Evolutionary conservation across 2,888 invertebrate species (phyloP).

Genomic region (Eilema depressum): DNA sequence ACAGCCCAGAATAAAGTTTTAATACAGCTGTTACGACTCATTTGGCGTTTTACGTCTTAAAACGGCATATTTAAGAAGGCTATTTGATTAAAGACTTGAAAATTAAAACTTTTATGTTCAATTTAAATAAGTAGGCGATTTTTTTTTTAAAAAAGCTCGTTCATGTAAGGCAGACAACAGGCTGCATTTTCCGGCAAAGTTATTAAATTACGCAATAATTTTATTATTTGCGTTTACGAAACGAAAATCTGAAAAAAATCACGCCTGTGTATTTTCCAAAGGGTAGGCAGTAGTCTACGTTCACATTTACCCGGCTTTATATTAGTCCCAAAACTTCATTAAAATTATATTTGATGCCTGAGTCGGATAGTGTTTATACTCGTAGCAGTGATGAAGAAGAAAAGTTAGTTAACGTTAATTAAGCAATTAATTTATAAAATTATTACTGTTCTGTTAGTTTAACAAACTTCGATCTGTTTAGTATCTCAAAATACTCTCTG

Average conservation of each 20-base stretch:
- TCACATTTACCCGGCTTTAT: too few relatives aligned
- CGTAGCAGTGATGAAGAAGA: too few relatives aligned
- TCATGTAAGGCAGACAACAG: too few relatives aligned
- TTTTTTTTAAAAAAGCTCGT: too few relatives aligned
- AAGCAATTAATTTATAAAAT: neutral
- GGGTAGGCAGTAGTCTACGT: too few relatives aligned
- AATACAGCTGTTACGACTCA: slow-evolving; percentile 27
- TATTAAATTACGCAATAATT: neutral
- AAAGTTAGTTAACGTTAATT: too few relatives aligned
- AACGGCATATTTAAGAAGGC: neutral
- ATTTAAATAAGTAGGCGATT: neutral
- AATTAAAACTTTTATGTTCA: neutral
- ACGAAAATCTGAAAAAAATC: neutral
- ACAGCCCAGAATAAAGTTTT: slow-evolving; percentile 25
- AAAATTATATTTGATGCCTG: too few relatives aligned
- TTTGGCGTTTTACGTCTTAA: slow-evolving; percentile 22
- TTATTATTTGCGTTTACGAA: neutral
- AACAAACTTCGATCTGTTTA: slow-evolving; percentile 59
- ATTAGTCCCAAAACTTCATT: too few relatives aligned
- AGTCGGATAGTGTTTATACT: too few relatives aligned
- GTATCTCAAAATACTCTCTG: slow-evolving; percentile 66
- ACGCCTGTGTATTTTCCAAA: too few relatives aligned
- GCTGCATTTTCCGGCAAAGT: neutral
- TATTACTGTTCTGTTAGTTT: slow-evolving; percentile 40
- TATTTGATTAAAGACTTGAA: slow-evolving; percentile 12